These are phyloP conservation scores for Trogon surrucura DNA, from an alignment of 2,113 vertebrate species.

Conservation along the genomic window DNA sequence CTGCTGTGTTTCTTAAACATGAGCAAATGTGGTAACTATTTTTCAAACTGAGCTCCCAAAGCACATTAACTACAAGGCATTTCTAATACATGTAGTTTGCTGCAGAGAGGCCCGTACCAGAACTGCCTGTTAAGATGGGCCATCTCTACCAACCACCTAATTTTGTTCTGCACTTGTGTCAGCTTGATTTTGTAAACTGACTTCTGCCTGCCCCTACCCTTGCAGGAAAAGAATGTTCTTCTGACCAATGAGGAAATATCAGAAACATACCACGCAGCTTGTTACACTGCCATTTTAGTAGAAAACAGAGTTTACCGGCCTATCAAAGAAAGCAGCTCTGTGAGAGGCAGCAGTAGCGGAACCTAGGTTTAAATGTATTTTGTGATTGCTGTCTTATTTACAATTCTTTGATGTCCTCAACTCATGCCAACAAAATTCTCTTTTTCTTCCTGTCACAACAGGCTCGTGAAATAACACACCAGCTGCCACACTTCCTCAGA, in stretches of 20 bases:
- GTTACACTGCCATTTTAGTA: background rate
- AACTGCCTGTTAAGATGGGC: background rate
- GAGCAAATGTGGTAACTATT: background rate
- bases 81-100: background rate
- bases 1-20: background rate
- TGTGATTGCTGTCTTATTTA: background rate
- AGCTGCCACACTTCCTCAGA: background rate
- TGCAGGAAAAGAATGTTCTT: background rate
- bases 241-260: background rate
- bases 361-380: background rate
- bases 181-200: background rate
- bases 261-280: background rate
- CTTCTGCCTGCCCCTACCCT: background rate
- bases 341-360: background rate
- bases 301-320: background rate
- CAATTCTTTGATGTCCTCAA: background rate
- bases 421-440: background rate
- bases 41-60: background rate
- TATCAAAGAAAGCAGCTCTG: background rate
- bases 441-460: background rate
- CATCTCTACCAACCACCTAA: background rate
- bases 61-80: background rate
- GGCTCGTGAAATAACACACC: background rate
- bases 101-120: background rate
- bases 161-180: background rate